Evolutionary conservation across 2,113 vertebrate genomes (phyloP).

Genomic region (Arenaria interpres): DNA sequence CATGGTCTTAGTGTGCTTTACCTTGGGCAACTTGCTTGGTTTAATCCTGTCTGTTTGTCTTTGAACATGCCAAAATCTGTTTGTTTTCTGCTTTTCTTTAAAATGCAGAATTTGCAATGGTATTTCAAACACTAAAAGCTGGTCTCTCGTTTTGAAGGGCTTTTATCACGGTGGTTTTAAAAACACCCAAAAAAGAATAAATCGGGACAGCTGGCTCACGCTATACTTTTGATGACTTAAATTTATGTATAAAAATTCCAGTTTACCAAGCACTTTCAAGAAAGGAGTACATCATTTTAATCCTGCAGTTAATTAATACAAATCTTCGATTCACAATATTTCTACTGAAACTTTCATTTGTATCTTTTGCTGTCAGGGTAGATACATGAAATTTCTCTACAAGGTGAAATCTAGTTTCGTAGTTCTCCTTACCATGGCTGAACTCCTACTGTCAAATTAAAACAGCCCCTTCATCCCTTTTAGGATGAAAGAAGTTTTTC

Average conservation of each 20-base stretch:
- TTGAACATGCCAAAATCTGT: neutral
- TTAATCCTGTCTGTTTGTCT: neutral
- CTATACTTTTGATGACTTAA: neutral
- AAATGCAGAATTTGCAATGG: neutral
- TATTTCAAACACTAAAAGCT: neutral
- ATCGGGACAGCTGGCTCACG: neutral
- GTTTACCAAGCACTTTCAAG: neutral
- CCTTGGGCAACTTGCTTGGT: neutral
- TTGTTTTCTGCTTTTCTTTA: neutral
- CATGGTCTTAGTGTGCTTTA: neutral
- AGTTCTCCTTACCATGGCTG: neutral
- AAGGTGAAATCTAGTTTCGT: neutral
- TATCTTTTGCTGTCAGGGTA: neutral
- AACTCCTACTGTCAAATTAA: neutral
- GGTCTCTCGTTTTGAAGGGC: neutral
- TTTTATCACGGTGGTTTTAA: neutral
- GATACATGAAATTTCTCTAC: neutral
- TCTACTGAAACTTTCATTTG: neutral
- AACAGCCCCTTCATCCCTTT: neutral
- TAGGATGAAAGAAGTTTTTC: neutral
- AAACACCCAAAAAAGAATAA: neutral
- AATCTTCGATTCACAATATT: neutral
- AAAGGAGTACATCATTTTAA: neutral
- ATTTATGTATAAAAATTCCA: neutral
- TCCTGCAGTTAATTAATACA: neutral